phyloP scores from a whole-genome alignment of 2,888 invertebrate species.

The Cantharis lateralis region DNA sequence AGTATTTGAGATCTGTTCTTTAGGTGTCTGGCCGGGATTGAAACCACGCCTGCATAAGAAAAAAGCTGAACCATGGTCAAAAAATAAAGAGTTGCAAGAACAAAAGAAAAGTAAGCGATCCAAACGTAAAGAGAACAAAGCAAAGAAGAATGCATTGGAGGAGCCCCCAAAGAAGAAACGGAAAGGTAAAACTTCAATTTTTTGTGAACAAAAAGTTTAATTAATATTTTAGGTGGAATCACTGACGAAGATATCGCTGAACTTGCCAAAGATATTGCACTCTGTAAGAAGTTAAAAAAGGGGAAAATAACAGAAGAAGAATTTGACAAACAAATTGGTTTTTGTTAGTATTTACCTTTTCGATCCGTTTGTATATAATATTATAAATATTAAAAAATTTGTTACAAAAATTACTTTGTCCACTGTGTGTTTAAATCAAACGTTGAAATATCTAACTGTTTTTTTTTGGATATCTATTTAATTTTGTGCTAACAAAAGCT shows the following conservation, averaged over 20 bases:
- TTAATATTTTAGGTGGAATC: constrained; percentile 52
- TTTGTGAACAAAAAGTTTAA: not conserved
- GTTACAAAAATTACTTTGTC: too few species aligned
- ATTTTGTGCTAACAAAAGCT: too few species aligned
- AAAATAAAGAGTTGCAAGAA: constrained; percentile 72
- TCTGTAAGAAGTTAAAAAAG: constrained; percentile 85
- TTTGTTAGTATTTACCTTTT: constrained; percentile 19
- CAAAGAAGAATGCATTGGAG: constrained; percentile 56
- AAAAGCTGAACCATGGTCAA: constrained; percentile 77
- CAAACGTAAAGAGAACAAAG: constrained; percentile 66
- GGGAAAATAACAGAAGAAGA: constrained; percentile 75
- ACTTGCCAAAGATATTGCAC: constrained; percentile 76
- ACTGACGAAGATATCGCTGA: constrained; percentile 77
- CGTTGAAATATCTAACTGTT: too few species aligned
- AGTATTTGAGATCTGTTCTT: not conserved
- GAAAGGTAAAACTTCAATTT: constrained; percentile 43
- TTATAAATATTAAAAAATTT: not conserved
- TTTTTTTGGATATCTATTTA: too few species aligned
- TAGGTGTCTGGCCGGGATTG: constrained; percentile 51
- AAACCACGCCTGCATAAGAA: constrained; percentile 56
- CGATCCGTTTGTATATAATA: not conserved
- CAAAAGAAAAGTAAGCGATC: constrained; percentile 66
- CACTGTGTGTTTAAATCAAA: too few species aligned
- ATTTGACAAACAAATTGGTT: constrained; percentile 67
- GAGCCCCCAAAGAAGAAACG: constrained; percentile 55